These are phyloP conservation scores for Caenorhabditis sp. DNA, from an alignment of 2,888 invertebrate species.

Conservation along the genomic window DNA sequence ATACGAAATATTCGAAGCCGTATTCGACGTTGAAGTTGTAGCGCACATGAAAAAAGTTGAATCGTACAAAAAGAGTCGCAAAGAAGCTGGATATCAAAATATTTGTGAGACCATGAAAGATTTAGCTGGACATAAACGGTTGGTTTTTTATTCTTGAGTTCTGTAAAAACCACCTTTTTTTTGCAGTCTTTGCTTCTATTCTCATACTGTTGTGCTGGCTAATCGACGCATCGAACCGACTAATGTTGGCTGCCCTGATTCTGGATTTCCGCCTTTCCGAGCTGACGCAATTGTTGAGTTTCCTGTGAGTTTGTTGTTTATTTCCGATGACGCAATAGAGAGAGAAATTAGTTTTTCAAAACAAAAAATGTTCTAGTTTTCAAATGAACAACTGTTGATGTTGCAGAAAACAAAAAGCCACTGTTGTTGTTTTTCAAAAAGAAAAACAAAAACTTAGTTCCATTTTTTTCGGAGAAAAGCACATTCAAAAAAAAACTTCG, in stretches of 20 bases:
- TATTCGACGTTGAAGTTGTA: conserved; percentile 55
- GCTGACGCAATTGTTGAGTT: conserved; percentile 51
- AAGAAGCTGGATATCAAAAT: conserved; percentile 25
- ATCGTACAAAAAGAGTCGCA: conserved; percentile 24
- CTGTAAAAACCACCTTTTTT: neutral
- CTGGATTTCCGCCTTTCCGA: conserved; percentile 59
- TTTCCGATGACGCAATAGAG: too few species aligned
- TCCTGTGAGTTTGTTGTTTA: conserved; percentile 27
- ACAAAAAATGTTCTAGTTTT: neutral
- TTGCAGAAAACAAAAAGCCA: too few species aligned
- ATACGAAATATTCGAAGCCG: conserved; percentile 59
- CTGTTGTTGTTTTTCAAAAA: too few species aligned
- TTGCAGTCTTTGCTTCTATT: conserved; percentile 60
- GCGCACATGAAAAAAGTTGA: conserved; percentile 24
- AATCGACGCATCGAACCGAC: conserved; percentile 56
- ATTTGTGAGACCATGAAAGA: conserved; percentile 18
- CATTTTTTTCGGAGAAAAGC: too few species aligned
- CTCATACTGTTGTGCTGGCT: conserved; percentile 59
- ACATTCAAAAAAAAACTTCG: too few species aligned
- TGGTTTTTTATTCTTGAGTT: neutral
- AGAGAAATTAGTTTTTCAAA: too few species aligned
- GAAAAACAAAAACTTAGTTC: too few species aligned
- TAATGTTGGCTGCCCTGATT: conserved; percentile 33
- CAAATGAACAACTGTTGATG: too few species aligned
- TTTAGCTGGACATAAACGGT: conserved; percentile 28